phyloP scores from a whole-genome alignment of 2,113 vertebrate species.

The Nymphicus hollandicus region DNA sequence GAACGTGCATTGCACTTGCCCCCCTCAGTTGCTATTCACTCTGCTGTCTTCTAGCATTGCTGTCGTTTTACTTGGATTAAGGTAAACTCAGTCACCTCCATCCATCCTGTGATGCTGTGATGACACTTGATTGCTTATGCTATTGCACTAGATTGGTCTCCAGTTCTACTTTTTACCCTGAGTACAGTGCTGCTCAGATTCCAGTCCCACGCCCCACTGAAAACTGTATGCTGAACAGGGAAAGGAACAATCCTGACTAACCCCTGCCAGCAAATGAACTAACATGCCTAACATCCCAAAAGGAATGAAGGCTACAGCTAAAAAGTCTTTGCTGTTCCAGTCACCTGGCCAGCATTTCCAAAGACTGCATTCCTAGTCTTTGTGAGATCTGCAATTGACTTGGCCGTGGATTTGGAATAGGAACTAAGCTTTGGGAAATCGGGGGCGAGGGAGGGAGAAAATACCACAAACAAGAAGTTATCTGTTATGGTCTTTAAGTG shows the following conservation, averaged over 20 bases:
- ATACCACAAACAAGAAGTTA: no score
- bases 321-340: not conserved
- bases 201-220: not conserved
- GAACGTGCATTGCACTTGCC: not conserved
- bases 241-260: not conserved
- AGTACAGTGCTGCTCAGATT: not conserved
- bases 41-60: not conserved
- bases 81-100: not conserved
- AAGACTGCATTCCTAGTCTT: not conserved
- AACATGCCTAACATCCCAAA: not conserved
- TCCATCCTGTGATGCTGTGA: not conserved
- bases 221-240: not conserved
- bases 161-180: not conserved
- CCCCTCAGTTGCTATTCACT: not conserved
- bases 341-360: not conserved
- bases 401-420: not conserved
- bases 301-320: not conserved
- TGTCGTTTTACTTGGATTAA: not conserved
- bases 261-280: not conserved
- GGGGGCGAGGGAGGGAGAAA: no score
- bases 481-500: not conserved
- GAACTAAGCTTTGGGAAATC: not conserved
- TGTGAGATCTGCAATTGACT: not conserved
- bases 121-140: not conserved
- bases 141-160: not conserved